Base-by-base conservation (phyloP, 2,113 vertebrate genomes). In the Peromyscus californicus region DNA sequence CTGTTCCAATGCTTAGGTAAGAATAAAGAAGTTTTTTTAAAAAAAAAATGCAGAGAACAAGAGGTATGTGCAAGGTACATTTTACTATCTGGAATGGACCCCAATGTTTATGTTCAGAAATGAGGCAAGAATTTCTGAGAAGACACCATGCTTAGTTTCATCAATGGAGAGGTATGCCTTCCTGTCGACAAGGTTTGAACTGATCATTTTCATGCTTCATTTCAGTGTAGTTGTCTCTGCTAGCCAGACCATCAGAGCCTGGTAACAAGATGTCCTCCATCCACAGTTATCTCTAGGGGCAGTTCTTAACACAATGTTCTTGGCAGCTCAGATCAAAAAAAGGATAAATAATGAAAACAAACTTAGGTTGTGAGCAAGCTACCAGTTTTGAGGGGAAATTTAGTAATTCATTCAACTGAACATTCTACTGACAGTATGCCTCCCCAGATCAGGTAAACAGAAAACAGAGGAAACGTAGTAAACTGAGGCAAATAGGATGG, bases 171-270 rank as follows among this genome's bases (percentile, higher is more conserved):
- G 54, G 22, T 2, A 63, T 17, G 13, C 29, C 39, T 84, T 84
- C 13, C 22, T 13, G 29, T 42, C 7, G 0, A 10, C 57, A 63
- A 63, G 24, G 13, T 29, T 42, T 63, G n/a, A n/a, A 29, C 22
- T 29, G 13, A 42, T 63, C 3, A 16, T 17, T 42, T 63, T 63
- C 8, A 31, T 19, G 12, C 3, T 42, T 39, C n/a, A 42, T 17
- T 17, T 17, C 54, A 42, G 7, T 0, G 6, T 24, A n/a, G n/a
- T 63, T 39, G 6, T 42, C 24, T 84, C n/a, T 7, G 22, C 21
- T 16, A 0, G 1, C 11, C 22, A 22, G 2, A 13, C 57, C 16
- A 39, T 26, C 3, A 0, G n/a, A 22, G 57, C 12, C 57, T 84
- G 3, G 57, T 61, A 24, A 61, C 22, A 42, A 6, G 7, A 26